Base-by-base conservation (phyloP, 2,888 invertebrate species). In the Stenolophus ochropezus region DNA sequence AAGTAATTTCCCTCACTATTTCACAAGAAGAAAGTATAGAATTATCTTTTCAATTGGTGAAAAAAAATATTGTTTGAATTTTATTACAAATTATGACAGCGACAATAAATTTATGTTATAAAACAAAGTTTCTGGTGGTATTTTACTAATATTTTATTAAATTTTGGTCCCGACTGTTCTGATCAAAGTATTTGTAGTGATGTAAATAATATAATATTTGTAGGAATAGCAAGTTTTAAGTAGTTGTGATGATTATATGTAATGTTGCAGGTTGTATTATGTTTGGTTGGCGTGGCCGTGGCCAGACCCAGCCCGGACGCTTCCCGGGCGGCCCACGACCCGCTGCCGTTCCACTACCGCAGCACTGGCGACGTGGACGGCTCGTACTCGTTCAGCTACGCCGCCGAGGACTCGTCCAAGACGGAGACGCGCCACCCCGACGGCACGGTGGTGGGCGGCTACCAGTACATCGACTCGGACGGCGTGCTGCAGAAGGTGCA, bases 361-460 rank as follows among this genome's bases (percentile, higher is more conserved):
- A 69, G 42, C 18, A 11, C 25, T 14, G 23, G 25, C 6, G 81
- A 81, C 25, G 81, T 81, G 2, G 81, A 81, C 42, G 85, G 85
- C 0, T 84, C 84, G 49, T 85, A 85, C 83, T 83, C 85, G 18
- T 82, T 84, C 56, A 81, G 83, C 33, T 85, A 84, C 74, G 73
- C 83, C 51, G 80, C 83, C 4, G 83, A 83, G 5, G 84, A 84
- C 16, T 82, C 81, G 42, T 83, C 84, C 47, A 84, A 84, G 74
- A 74, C 74, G 1, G 86, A 86, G 82, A 82, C 83, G 21, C 83
- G 85, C 11, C 47, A 61, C 56, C 65, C 81, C 42, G 83, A 84
- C 65, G 86, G 86, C 11, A 83, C 77, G 14, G 82, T 84, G 5
- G 81, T 65, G 18, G 86, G 86, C 5, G 83, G 81, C 69, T 85